Base-by-base conservation (phyloP, 2,113 vertebrate species). In the Charina bottae region DNA sequence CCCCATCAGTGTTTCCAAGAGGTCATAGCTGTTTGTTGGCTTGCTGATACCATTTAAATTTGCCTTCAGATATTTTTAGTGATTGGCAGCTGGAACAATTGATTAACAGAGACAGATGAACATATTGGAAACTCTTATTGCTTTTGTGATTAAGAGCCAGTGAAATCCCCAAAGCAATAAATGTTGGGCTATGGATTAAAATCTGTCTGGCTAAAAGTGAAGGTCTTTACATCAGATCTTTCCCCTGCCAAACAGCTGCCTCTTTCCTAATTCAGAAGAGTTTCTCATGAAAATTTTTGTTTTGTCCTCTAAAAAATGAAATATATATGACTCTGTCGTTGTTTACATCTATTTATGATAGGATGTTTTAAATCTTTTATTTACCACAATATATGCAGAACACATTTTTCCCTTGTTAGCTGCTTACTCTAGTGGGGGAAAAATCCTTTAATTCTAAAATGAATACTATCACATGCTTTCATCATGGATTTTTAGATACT, bases 41-140 rank as follows among this genome's bases (percentile, higher is more conserved):
- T 95, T 46, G 72, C 92, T 93, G 87, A 92, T 84, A 55, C 93
- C 93, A 93, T 96, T 95, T 90, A 90, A 94, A 83, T 92, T 92
- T 94, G 46, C 92, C 91, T 95, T 92, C 84, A 94, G 94, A 92
- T 54, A 37, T 42, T 59, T 54, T 55, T 90, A 90, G 54, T 95
- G 96, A 96, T 49, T 96, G 97, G 93, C 96, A 96, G 92, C 95
- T 93, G 92, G 91, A 96, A 95, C 92, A 96, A 96, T 91, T 96
- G 96, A 97, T 97, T 96, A 95, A 95, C 88, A 92, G 96, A 19
- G 90, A 95, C 86, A 64, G 89, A 96, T 92, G 92, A 96, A 95
- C 92, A 92, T 83, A 96, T 49, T 95, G 93, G 94, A 96, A 94
- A 96, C 94, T 94, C 93, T 96, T 95, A 95, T 89, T 97, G 92